These are phyloP conservation scores for Malachius bipustulatus DNA, from an alignment of 2,888 invertebrate genomes.

Conservation along the genomic window DNA sequence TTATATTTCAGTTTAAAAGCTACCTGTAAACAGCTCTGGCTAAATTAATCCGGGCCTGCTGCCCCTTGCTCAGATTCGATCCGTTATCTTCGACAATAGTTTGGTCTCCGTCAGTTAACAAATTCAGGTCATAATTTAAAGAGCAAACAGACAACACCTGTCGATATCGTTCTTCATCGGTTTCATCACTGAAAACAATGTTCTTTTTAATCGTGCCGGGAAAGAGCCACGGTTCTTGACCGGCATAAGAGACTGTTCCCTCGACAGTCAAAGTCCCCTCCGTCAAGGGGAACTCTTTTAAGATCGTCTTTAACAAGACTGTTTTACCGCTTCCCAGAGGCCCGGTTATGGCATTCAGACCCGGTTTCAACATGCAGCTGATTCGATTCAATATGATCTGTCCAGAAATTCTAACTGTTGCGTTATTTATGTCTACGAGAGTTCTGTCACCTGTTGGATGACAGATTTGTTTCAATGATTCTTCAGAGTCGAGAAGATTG, in stretches of 20 bases:
- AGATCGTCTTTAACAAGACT: slow-evolving; percentile 43
- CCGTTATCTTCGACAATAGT: slow-evolving; percentile 73
- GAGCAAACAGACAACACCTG: slow-evolving; percentile 53
- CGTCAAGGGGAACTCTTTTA: slow-evolving; percentile 63
- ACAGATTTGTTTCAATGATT: no score
- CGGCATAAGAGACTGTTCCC: slow-evolving; percentile 43
- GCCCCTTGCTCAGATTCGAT: slow-evolving; percentile 70
- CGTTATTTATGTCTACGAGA: no score
- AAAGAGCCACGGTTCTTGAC: slow-evolving; percentile 52
- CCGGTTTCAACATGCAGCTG: slow-evolving; percentile 30
- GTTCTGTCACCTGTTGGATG: no score
- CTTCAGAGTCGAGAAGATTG: slow-evolving; percentile 11
- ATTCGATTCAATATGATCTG: no score
- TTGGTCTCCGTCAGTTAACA: slow-evolving; percentile 50
- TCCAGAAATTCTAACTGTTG: no score
- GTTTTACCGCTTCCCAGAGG: slow-evolving; percentile 56
- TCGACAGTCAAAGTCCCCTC: slow-evolving; percentile 53
- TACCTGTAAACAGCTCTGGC: slow-evolving; percentile 64
- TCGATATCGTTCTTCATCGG: slow-evolving; percentile 44
- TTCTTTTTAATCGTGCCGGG: slow-evolving; percentile 58
- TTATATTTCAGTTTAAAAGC: no score
- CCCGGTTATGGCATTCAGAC: slow-evolving; percentile 52
- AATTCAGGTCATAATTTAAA: slow-evolving; percentile 44
- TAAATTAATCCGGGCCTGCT: slow-evolving; percentile 66
- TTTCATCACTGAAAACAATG: slow-evolving; percentile 58